Evolutionary conservation across 2,888 invertebrate species (phyloP).

Genomic region (Corbicula japonica): DNA sequence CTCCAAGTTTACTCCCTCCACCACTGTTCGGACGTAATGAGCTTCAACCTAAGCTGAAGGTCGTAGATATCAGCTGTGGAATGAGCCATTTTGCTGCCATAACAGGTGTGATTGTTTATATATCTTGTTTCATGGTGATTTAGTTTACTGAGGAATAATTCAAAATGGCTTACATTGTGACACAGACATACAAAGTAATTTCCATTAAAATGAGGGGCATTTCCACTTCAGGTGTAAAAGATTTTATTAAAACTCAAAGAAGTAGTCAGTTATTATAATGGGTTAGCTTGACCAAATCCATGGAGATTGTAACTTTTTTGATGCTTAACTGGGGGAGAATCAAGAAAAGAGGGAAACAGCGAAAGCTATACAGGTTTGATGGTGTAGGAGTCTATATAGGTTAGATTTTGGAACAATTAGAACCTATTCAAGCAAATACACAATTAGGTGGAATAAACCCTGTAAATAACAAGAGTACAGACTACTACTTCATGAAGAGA

Average conservation of each 20-base stretch:
- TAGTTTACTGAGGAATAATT: neutral
- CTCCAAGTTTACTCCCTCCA: conserved; percentile 92
- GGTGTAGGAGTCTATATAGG: no score
- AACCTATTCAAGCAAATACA: no score
- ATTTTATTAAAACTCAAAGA: neutral
- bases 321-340: no score
- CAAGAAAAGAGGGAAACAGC: no score
- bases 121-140: neutral
- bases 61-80: conserved; percentile 86
- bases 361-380: no score
- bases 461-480: no score
- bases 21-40: conserved; percentile 95
- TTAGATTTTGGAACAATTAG: no score
- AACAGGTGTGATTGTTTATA: conserved; percentile 88
- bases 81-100: conserved; percentile 92
- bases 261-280: neutral
- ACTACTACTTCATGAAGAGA: no score
- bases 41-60: conserved; percentile 91
- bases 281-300: no score
- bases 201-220: neutral
- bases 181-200: neutral
- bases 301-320: no score
- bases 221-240: neutral
- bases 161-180: neutral
- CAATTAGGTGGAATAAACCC: no score